Evolutionary conservation across 2,888 invertebrate species (phyloP), one percentile per base, ranked within the genome.

Genomic region (Sthenelais limicola): DNA sequence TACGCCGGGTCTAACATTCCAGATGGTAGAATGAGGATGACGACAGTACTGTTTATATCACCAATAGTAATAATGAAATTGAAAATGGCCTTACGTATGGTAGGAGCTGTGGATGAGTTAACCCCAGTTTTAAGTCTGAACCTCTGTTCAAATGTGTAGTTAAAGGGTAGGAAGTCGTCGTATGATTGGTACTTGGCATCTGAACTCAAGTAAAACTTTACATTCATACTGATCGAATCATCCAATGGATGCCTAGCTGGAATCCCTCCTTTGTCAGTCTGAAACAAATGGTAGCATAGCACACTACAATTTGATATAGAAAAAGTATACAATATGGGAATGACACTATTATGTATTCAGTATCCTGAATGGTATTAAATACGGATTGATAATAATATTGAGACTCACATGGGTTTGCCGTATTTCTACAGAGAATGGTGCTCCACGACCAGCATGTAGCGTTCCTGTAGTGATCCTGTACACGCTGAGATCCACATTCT

Each of bases 361-460:
- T 43, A 43, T 12, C 9, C 43, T 43, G 18, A 43, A 43, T 18
- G 18, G 43, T 43, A 9, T n/a, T n/a, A n/a, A n/a, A n/a, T n/a
- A n/a, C n/a, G n/a, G n/a, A n/a, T n/a, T n/a, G n/a, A n/a, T n/a
- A n/a, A n/a, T n/a, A n/a, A n/a, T n/a, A n/a, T n/a, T n/a, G n/a
- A n/a, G n/a, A 62, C 62, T 62, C 24, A 62, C 62, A 24, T 62
- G 62, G 24, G 3, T 62, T 24, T 62, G 62, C 1, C 62, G 38
- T 26, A 62, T 18, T 28, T 38, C 35, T 5, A 62, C 24, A 1
- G 35, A 9, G 21, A 38, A 38, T 4, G 12, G 15, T 9, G 35
- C 26, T 21, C 24, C 18, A 3, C 4, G 21, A 2, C 62, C 62
- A n/a, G n/a, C n/a, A n/a, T n/a, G n/a, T n/a, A n/a, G n/a, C n/a